A percentile compares a stretch with the other conserved stretches of the same genome.
These are phyloP conservation scores for Nephrocerus scutellatus DNA, from an alignment of 2,888 invertebrate species.

Conservation along the genomic window DNA sequence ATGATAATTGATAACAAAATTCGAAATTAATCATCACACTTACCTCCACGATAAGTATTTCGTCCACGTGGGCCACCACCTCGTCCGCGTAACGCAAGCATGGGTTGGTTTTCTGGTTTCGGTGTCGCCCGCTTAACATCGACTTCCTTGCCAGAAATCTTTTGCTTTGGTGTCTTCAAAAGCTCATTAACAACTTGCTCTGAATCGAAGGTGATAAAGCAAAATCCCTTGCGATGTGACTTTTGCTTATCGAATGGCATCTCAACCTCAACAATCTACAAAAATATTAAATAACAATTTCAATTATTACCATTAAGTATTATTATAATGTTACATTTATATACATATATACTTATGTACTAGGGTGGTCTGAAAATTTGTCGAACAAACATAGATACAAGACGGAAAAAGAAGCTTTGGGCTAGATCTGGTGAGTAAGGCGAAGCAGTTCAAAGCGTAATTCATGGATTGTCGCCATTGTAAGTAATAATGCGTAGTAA, in stretches of 20 bases:
- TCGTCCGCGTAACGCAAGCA: slow-evolving; percentile 55
- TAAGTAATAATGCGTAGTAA: too few species aligned
- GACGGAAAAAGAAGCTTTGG: too few species aligned
- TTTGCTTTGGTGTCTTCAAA: slow-evolving; percentile 86
- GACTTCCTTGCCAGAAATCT: slow-evolving; percentile 88
- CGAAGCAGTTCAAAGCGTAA: too few species aligned
- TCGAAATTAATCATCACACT: slow-evolving; percentile 20
- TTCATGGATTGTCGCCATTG: too few species aligned
- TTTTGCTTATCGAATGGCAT: slow-evolving; percentile 97
- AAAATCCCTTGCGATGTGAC: slow-evolving; percentile 94
- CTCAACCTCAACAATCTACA: slow-evolving; percentile 88
- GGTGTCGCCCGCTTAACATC: slow-evolving; percentile 95
- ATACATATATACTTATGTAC: neutral
- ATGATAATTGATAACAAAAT: neutral
- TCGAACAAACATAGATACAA: too few species aligned
- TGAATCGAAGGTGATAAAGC: slow-evolving; percentile 95
- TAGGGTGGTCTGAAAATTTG: neutral
- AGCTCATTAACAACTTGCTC: slow-evolving; percentile 90
- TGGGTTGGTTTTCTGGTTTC: slow-evolving; percentile 70
- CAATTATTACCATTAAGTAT: neutral
- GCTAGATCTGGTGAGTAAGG: too few species aligned
- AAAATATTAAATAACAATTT: slow-evolving; percentile 21
- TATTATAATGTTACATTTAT: neutral
- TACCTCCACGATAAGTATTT: slow-evolving; percentile 50
- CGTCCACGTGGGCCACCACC: slow-evolving; percentile 64